phyloP scores from a whole-genome alignment of 2,888 invertebrate species.

The Lypha dubia region DNA sequence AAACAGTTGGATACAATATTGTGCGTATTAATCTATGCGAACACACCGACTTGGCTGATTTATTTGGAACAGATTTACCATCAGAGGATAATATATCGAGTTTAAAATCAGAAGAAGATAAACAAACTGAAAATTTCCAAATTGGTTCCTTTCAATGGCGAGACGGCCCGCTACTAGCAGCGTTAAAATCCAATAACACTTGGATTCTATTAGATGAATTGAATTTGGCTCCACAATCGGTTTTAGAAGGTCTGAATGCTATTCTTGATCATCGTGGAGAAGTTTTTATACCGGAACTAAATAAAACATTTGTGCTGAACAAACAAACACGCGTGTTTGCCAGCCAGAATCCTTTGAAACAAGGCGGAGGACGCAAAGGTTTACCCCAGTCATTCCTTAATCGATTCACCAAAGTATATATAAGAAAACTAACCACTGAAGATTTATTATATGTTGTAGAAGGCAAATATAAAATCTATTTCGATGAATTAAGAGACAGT shows the following conservation, averaged over 20 bases:
- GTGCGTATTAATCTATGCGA: slow-evolving; percentile 98
- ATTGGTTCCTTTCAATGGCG: slow-evolving; percentile 97
- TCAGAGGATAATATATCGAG: slow-evolving; percentile 89
- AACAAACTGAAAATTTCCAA: slow-evolving; percentile 73
- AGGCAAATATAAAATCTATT: slow-evolving; percentile 78
- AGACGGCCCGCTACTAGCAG: slow-evolving; percentile 97
- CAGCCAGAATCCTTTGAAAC: slow-evolving; percentile 97
- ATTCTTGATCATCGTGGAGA: slow-evolving; percentile 99
- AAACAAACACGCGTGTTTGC: slow-evolving; percentile 94
- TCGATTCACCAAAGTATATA: slow-evolving; percentile 95
- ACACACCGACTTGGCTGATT: slow-evolving; percentile 98
- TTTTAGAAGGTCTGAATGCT: slow-evolving; percentile 98
- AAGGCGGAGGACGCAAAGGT: slow-evolving; percentile 98
- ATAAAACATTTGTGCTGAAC: slow-evolving; percentile 91
- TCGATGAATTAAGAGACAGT: slow-evolving; percentile 75
- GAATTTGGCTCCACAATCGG: slow-evolving; percentile 98
- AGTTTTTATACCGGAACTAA: slow-evolving; percentile 97
- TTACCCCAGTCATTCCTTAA: slow-evolving; percentile 98
- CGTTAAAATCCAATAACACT: slow-evolving; percentile 92
- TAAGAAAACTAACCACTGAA: slow-evolving; percentile 86
- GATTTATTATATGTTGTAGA: slow-evolving; percentile 85
- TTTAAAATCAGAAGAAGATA: slow-evolving; percentile 16
- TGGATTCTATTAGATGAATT: slow-evolving; percentile 99
- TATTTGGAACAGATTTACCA: slow-evolving; percentile 99
- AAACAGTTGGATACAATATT: slow-evolving; percentile 91